Conservation (phyloP, 2,113 vertebrate genomes). For the Xenopus laevis region DNA sequence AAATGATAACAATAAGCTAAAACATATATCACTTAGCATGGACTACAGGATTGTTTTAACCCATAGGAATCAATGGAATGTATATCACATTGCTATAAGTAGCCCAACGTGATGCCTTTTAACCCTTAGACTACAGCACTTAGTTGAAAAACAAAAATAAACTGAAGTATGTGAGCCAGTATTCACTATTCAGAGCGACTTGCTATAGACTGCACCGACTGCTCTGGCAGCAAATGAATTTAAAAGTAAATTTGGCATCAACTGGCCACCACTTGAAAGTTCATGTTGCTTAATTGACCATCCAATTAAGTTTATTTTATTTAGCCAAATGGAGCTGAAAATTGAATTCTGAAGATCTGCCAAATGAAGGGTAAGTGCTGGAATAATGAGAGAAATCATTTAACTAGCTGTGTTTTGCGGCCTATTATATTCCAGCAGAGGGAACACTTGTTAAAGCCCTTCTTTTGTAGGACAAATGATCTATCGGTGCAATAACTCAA, state of each 20-base stretch:
- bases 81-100: too few relatives aligned
- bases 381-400: neutral
- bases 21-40: too few relatives aligned
- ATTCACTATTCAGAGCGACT: too few relatives aligned
- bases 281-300: neutral
- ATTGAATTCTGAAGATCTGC: constrained; percentile 2
- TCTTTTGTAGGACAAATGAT: neutral
- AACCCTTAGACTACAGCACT: too few relatives aligned
- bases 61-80: too few relatives aligned
- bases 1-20: too few relatives aligned
- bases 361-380: neutral
- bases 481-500: neutral
- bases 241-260: neutral
- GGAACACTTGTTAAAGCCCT: neutral
- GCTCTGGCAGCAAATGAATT: neutral
- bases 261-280: neutral
- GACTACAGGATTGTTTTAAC: too few relatives aligned
- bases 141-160: too few relatives aligned
- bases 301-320: constrained; percentile 4
- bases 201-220: too few relatives aligned
- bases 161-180: too few relatives aligned
- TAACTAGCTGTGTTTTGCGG: neutral
- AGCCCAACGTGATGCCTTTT: too few relatives aligned
- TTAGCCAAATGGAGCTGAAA: constrained; percentile 3
- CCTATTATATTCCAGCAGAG: neutral